A percentile compares a stretch with the other conserved stretches of the same genome.
These are phyloP conservation scores for Oenanthe melanoleuca DNA, from an alignment of 2,113 vertebrate species.

Conservation along the genomic window DNA sequence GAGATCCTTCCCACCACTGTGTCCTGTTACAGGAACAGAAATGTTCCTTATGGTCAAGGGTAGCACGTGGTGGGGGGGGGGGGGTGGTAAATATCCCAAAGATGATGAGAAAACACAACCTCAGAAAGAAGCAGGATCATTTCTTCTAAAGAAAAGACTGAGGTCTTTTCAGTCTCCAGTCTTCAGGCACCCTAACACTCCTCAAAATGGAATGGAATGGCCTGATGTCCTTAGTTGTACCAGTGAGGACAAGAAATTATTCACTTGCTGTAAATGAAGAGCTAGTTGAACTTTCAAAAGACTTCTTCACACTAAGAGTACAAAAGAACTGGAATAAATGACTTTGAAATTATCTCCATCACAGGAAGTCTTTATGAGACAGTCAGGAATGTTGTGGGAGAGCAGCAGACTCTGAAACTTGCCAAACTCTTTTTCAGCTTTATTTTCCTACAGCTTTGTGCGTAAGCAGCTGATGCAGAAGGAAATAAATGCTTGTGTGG, in stretches of 20 bases:
- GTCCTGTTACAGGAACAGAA: not conserved
- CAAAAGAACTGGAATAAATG: not conserved
- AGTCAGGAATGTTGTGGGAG: constrained; percentile 40
- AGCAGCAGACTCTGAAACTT: not conserved
- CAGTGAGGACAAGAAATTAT: not conserved
- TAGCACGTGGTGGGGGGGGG: no score
- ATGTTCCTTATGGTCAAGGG: not conserved
- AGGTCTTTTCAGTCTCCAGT: not conserved
- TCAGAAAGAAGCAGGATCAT: not conserved
- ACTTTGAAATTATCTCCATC: not conserved
- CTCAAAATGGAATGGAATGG: not conserved
- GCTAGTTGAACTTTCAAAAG: not conserved
- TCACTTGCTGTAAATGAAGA: not conserved
- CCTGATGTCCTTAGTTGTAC: not conserved
- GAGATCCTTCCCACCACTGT: not conserved
- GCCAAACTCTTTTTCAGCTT: not conserved
- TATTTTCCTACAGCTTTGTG: constrained; percentile 18
- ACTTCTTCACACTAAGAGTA: not conserved
- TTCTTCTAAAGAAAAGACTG: not conserved
- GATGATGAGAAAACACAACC: not conserved
- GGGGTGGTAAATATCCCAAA: not conserved
- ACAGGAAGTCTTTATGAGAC: not conserved
- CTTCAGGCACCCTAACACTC: not conserved
- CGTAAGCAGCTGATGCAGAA: constrained; percentile 4
- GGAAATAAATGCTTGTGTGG: not conserved